Evolutionary conservation across 2,113 vertebrate genomes (phyloP).

Genomic region (Dipodomys merriami): DNA sequence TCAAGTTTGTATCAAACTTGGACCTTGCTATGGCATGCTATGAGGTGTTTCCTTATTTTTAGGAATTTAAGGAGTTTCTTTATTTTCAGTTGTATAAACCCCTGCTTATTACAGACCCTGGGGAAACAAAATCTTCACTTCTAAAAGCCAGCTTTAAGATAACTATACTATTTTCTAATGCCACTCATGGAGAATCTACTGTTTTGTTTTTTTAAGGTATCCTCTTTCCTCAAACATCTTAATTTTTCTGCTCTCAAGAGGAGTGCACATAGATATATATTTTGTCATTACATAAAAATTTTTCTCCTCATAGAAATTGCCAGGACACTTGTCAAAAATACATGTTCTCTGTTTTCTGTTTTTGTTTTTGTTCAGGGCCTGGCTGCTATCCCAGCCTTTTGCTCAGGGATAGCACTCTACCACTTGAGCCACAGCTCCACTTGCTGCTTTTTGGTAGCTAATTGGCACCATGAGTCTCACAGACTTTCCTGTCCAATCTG

Average conservation of each 20-base stretch:
- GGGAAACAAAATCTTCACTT: slow-evolving; percentile 37
- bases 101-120: background rate
- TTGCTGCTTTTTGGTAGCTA: no score
- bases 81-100: slow-evolving; percentile 24
- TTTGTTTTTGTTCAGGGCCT: background rate
- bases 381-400: no score
- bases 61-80: background rate
- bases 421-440: no score
- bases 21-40: background rate
- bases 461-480: no score
- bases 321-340: background rate
- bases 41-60: no score
- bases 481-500: no score
- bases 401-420: no score
- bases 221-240: background rate
- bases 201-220: background rate
- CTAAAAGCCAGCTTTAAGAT: slow-evolving; percentile 23
- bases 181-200: no score
- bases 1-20: background rate
- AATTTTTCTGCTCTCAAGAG: background rate
- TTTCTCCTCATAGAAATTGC: background rate
- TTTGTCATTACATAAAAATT: background rate
- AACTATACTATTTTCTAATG: background rate
- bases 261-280: background rate
- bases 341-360: background rate